A percentile compares a stretch with the other conserved stretches of the same genome.
Evolutionary conservation across 2,888 invertebrate genomes (phyloP).

Genomic region (Lasioglossum marginatum): DNA sequence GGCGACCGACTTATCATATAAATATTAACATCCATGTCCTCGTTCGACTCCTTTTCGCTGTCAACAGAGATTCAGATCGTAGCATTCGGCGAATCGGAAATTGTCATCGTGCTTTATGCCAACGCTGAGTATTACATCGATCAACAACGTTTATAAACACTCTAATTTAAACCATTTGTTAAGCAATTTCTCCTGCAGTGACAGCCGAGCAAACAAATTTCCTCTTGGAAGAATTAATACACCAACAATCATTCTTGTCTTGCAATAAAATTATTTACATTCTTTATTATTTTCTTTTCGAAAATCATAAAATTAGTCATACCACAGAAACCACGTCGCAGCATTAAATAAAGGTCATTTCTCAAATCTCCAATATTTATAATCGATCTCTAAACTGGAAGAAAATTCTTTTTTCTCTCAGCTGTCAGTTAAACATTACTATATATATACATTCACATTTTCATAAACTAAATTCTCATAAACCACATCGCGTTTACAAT

Average conservation of each 20-base stretch:
- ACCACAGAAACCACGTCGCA: background rate
- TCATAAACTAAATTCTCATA: slow-evolving; percentile 24
- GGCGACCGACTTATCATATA: slow-evolving; percentile 3
- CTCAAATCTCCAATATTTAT: background rate
- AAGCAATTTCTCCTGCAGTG: slow-evolving; percentile 26
- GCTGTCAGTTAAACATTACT: slow-evolving; percentile 16
- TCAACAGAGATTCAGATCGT: background rate
- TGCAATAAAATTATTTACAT: background rate
- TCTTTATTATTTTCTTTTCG: no score
- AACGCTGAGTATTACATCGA: slow-evolving; percentile 50
- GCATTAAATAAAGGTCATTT: background rate
- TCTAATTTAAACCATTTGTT: slow-evolving; percentile 20
- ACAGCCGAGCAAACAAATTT: slow-evolving; percentile 28
- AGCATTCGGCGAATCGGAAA: slow-evolving; percentile 36
- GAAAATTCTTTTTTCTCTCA: background rate
- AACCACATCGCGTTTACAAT: slow-evolving; percentile 8
- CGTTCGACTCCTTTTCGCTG: background rate
- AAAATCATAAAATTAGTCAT: background rate
- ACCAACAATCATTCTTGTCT: background rate
- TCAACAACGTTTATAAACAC: slow-evolving; percentile 48
- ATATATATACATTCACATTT: slow-evolving; percentile 25
- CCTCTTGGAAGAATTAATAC: background rate
- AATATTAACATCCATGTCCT: background rate
- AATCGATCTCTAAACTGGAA: background rate
- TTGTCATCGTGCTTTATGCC: slow-evolving; percentile 38